Evolutionary conservation across 2,797 vertebrate genomes (phyloP).

Genomic region (Rhinoraja longicauda): DNA sequence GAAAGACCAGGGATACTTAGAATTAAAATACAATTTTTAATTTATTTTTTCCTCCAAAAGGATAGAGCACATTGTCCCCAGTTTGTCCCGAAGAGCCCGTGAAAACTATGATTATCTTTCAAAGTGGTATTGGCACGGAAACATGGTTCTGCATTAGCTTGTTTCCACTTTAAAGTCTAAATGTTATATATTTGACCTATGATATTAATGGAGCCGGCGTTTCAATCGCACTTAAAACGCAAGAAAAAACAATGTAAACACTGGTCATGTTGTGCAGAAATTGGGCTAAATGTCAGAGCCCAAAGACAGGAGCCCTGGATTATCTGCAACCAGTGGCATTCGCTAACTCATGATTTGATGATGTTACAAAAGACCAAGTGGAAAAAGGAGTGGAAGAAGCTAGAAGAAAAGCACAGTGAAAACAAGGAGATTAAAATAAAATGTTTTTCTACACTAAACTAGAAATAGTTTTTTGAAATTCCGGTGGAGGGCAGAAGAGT

Average conservation of each 20-base stretch:
- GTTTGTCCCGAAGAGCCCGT: not conserved
- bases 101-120: not conserved
- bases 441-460: slow-evolving; percentile 6
- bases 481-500: slow-evolving; percentile 70
- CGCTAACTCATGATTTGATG: not conserved
- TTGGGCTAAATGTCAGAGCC: not conserved
- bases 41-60: not conserved
- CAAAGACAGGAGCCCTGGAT: not conserved
- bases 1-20: not conserved
- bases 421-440: not conserved
- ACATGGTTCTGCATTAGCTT: slow-evolving; percentile 7
- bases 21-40: not conserved
- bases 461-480: slow-evolving; percentile 52
- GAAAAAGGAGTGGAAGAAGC: not conserved
- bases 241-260: not conserved
- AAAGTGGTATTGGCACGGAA: not conserved
- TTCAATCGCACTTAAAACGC: not conserved
- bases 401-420: not conserved
- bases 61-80: not conserved
- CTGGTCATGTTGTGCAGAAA: not conserved
- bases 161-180: not conserved
- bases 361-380: no score
- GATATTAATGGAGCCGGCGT: not conserved
- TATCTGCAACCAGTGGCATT: not conserved
- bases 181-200: not conserved